Conservation (phyloP, 2,888 invertebrate species). For the Acronicta aceris region DNA sequence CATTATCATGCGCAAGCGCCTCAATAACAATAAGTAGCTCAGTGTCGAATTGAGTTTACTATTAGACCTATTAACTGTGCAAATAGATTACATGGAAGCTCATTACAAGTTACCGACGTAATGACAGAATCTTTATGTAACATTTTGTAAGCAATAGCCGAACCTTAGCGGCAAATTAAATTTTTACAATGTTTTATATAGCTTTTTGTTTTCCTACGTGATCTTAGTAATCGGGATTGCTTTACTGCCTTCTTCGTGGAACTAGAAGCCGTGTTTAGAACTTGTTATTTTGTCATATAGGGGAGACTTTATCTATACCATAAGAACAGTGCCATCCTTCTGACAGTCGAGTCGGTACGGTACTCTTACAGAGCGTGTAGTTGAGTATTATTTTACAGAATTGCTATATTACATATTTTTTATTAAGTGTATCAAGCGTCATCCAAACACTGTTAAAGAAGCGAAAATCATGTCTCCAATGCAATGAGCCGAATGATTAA, state of each 20-base stretch:
- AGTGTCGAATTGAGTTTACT: slow-evolving; percentile 11
- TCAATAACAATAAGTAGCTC: slow-evolving; percentile 15
- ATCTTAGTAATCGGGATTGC: background rate
- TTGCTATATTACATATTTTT: no score
- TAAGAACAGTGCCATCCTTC: no score
- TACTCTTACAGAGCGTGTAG: no score
- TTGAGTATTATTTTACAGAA: no score
- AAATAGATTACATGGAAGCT: slow-evolving; percentile 11
- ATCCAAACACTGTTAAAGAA: background rate
- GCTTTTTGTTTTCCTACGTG: background rate
- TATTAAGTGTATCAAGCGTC: no score
- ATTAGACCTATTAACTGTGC: slow-evolving; percentile 3
- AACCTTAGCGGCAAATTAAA: slow-evolving; percentile 3
- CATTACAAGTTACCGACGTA: slow-evolving; percentile 15
- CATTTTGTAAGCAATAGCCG: slow-evolving; percentile 9
- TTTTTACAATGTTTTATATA: background rate
- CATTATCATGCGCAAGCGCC: slow-evolving; percentile 16
- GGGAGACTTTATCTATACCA: no score
- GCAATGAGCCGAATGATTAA: slow-evolving; percentile 40
- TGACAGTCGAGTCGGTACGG: no score
- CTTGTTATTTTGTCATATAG: no score
- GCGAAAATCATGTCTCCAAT: slow-evolving; percentile 25
- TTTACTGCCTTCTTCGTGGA: no score
- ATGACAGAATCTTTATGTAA: slow-evolving; percentile 24
- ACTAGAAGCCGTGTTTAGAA: no score